Evolutionary conservation across 2,113 vertebrate genomes (phyloP).

Genomic region (Scytalopus superciliaris): DNA sequence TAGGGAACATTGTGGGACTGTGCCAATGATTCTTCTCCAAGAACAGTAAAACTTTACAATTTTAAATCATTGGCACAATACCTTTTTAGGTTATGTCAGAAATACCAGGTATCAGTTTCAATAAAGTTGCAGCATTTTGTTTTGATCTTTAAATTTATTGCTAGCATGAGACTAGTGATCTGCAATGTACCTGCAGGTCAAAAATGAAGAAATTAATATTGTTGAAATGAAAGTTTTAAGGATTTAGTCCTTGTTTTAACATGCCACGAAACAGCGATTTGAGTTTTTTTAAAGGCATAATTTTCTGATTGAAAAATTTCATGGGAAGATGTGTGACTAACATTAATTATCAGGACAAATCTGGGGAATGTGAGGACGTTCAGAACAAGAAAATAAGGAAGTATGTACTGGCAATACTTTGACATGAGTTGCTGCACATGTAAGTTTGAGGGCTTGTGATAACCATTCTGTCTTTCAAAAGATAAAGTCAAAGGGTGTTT

Average conservation of each 20-base stretch:
- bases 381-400: background rate
- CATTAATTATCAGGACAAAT: background rate
- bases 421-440: background rate
- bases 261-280: background rate
- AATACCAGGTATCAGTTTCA: constrained; percentile 17
- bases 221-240: background rate
- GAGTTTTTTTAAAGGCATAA: background rate
- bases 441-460: background rate
- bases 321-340: background rate
- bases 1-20: background rate
- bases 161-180: background rate
- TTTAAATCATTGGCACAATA: constrained; percentile 20
- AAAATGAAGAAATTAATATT: background rate
- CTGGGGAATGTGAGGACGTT: background rate
- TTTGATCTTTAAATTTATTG: constrained; percentile 47
- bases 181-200: constrained; percentile 14
- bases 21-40: constrained; percentile 37
- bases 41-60: background rate
- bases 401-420: background rate
- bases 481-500: background rate
- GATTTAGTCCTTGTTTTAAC: background rate
- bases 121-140: constrained; percentile 1
- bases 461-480: background rate
- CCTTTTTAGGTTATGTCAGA: constrained; percentile 30
- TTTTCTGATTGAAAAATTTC: background rate